Base-by-base conservation (phyloP, 2,797 vertebrate species). In the Pipistrellus pipistrellus region DNA sequence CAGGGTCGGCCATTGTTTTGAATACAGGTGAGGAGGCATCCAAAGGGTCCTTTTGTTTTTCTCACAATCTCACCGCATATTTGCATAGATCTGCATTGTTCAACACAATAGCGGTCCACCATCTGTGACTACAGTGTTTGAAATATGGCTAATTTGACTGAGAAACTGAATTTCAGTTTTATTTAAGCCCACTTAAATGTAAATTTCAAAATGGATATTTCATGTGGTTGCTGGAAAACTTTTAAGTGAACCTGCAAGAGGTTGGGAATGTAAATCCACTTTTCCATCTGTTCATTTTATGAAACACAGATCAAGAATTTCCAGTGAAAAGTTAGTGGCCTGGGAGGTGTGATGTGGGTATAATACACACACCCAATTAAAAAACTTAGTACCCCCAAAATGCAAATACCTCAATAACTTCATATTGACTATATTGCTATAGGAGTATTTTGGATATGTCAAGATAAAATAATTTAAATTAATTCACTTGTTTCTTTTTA, bases 241-340 rank as follows among this genome's bases (percentile, higher is more conserved):
- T 90, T 27, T 41, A 81, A 53, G 53, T 69, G 85, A 64, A 89
- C 85, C n/a, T 85, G 59, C 12, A 93, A 81, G n/a, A 93, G 80
- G 20, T 66, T 81, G 10, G 8, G 53, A 90, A 80, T 80, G 17
- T 92, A 75, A 81, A 46, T 62, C 35, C 18, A 69, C 32, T 77
- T 80, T 81, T 92, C 71, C 25, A 38, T 38, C 25, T 78, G 81
- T 90, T 85, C 25, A 78, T 46, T 95, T 93, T 71, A 94, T 82
- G 9, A 85, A 95, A 64, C 66, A 80, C 6, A 82, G 76, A 72
- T 86, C 2, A 44, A 71, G 9, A 59, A 73, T 76, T 78, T 88
- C 66, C 35, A 69, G 25, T 48, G 77, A 90, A 96, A 95, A 84
- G 23, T 32, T 72, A 92, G 44, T 85, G 51, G 14, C 10, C 23